phyloP scores from a whole-genome alignment of 2,797 vertebrate genomes.

The Percopsis omiscomaycus region DNA sequence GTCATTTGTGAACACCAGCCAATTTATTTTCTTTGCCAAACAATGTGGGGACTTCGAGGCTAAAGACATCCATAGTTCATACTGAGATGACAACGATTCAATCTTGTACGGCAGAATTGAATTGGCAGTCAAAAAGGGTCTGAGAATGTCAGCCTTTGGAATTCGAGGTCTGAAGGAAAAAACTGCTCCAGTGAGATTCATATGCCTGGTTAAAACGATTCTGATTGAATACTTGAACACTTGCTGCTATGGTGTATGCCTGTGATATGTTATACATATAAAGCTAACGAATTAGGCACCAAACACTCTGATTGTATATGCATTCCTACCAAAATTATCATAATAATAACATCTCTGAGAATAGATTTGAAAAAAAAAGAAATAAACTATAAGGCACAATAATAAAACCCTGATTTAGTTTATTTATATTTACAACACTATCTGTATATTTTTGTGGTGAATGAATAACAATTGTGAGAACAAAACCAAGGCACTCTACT shows the following conservation, averaged over 20 bases:
- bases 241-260: not conserved
- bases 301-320: too few relatives aligned
- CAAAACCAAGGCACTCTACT: constrained; percentile 54
- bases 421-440: constrained; percentile 59
- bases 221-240: not conserved
- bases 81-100: constrained; percentile 38
- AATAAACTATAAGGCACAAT: constrained; percentile 40
- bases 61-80: constrained; percentile 32
- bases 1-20: constrained; percentile 15
- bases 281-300: too few relatives aligned
- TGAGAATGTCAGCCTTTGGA: constrained; percentile 34
- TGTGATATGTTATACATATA: not conserved
- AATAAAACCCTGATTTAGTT: constrained; percentile 55
- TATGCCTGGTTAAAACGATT: not conserved
- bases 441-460: constrained; percentile 33
- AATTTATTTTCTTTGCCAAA: constrained; percentile 42
- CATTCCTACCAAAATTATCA: too few relatives aligned
- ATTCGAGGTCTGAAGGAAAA: constrained; percentile 23
- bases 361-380: constrained; percentile 3
- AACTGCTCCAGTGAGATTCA: constrained; percentile 16
- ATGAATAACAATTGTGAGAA: constrained; percentile 39
- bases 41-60: constrained; percentile 12
- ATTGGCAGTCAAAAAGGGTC: constrained; percentile 24
- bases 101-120: constrained; percentile 13
- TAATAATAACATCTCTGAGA: not conserved